Conservation (phyloP, 2,113 vertebrate genomes). For the Chlorodrepanis virens region DNA sequence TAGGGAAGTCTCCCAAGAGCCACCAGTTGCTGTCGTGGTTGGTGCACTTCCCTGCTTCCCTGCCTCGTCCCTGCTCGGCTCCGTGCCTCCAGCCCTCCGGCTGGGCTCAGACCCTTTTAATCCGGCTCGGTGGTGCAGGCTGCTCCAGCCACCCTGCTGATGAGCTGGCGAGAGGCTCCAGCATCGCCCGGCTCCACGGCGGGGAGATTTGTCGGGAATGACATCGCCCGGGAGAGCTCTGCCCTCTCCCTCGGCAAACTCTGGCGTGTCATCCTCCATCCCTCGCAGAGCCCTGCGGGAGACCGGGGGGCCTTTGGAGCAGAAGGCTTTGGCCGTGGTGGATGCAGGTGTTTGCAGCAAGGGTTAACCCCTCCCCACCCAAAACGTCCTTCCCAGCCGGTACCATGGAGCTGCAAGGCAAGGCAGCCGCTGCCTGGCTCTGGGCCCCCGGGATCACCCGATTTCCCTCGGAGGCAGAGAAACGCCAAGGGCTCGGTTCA, state of each 20-base stretch:
- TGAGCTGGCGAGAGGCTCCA: not conserved
- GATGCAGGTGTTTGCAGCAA: conserved; percentile 43
- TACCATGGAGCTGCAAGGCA: not conserved
- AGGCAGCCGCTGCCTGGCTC: not conserved
- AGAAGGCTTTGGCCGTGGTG: not conserved
- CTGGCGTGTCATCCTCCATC: not conserved
- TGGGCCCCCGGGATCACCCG: not conserved
- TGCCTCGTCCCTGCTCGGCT: not conserved
- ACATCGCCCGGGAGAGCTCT: not conserved
- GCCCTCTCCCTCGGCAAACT: not conserved
- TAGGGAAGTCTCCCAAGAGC: conserved; percentile 47
- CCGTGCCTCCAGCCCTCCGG: not conserved
- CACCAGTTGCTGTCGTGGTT: conserved; percentile 51
- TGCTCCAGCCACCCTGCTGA: not conserved
- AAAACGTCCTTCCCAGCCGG: conserved; percentile 18
- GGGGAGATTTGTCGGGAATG: not conserved
- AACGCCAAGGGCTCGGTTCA: not conserved
- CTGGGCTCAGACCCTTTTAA: not conserved
- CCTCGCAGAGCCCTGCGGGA: not conserved
- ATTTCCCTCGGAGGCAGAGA: not conserved
- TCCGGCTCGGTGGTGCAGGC: not conserved
- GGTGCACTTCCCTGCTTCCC: not conserved
- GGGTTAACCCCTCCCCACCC: conserved; percentile 43
- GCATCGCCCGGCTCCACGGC: not conserved
- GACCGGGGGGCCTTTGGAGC: not conserved